Evolutionary conservation across 2,797 vertebrate genomes (phyloP), one percentile per base, ranked within the genome.

Genomic region (Cetoscarus ocellatus): DNA sequence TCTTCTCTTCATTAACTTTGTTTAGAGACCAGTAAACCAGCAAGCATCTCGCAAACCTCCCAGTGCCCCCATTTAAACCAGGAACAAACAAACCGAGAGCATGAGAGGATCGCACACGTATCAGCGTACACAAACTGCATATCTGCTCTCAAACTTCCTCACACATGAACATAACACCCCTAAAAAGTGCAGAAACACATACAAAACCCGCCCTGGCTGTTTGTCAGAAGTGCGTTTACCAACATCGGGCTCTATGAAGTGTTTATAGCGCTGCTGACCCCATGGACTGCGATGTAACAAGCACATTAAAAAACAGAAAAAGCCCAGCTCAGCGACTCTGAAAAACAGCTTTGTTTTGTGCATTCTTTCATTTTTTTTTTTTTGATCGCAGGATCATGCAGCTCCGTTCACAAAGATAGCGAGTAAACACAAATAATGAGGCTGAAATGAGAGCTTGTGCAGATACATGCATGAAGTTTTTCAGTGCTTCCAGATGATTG

Each of bases 11-110:
- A 82, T 88, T 82, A 84, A 67, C 61, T 87, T 52, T 86, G 83
- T 89, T 87, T 81, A 75, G 83, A 80, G 75, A 62, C 74, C 84
- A 87, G 80, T 84, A 86, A 90, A 89, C 73, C 80, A 77, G 64
- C 74, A 56, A 73, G 73, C 71, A 57, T 76, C 77, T 88, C 75
- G 42, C 84, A 86, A 90, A 90, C 82, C 89, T 89, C 81, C 52
- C 70, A 61, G 63, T 70, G 78, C 83, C 87, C 84, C 80, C 75
- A 71, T 87, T 87, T 89, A 89, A 90, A 88, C 17, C 43, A 61
- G 10, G 13, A 15, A 77, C 85, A 92, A 88, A 90, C 89, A 89
- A 88, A 88, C 82, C 81, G 47, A 66, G 61, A 65, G 43, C 18
- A 43, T 5, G 3, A 18, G 54, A 49, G 57, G 55, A 57, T 42